phyloP scores from a whole-genome alignment of 2,113 vertebrate genomes.

The Chiloscyllium plagiosum region DNA sequence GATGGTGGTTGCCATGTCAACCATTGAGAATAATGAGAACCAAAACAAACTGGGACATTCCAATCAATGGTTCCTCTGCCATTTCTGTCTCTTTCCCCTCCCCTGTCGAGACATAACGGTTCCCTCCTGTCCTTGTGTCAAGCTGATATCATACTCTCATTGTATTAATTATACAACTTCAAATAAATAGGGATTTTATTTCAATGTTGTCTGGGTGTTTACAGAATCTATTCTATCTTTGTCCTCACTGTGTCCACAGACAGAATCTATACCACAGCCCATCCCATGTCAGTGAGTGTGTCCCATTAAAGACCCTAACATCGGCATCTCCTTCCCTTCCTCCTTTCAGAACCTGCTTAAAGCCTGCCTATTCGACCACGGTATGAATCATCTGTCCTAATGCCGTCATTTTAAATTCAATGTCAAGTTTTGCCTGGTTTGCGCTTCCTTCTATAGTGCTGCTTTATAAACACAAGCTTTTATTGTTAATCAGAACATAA shows the following conservation, averaged over 20 bases:
- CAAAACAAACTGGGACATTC: too few species aligned
- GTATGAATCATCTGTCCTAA: too few species aligned
- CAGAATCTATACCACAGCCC: neutral
- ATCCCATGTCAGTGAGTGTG: too few species aligned
- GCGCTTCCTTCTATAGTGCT: neutral
- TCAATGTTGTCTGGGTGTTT: neutral
- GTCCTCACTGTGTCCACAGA: neutral
- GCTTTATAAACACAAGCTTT: neutral
- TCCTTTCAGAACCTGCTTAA: neutral
- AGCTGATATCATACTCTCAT: too few species aligned
- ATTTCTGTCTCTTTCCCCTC: too few species aligned
- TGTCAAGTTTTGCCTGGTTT: neutral
- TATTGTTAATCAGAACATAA: neutral
- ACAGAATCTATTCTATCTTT: neutral
- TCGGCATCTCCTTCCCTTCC: neutral
- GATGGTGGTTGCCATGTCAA: too few species aligned
- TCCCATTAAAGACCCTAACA: neutral
- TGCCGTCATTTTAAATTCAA: neutral
- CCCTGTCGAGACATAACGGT: too few species aligned
- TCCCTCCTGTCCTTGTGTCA: too few species aligned
- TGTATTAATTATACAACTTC: neutral
- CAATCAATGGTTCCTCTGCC: too few species aligned
- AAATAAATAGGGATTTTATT: neutral
- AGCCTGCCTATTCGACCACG: neutral
- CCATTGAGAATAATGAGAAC: too few species aligned